A percentile compares a stretch with the other conserved stretches of the same genome.
Conservation (phyloP, 2,797 vertebrate species). For the Knipowitschia caucasica region DNA sequence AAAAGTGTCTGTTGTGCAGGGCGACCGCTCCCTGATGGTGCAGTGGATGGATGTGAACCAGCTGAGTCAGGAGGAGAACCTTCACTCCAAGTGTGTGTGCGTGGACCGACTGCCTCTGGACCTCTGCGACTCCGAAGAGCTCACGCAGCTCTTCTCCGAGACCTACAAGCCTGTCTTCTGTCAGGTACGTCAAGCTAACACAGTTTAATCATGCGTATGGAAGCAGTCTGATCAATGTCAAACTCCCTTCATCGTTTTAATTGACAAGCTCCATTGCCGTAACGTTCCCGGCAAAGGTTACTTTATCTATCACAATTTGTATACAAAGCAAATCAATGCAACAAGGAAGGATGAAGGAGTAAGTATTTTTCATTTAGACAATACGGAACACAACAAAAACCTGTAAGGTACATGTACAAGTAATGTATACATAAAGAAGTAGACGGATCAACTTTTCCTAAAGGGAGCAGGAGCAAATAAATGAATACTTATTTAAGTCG, state of each 20-base stretch:
- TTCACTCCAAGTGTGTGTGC: slow-evolving; percentile 96
- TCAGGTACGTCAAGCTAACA: slow-evolving; percentile 78
- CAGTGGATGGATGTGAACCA: slow-evolving; percentile 98
- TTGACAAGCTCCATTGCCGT: background rate
- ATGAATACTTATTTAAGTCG: too few species aligned
- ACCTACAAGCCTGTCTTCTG: slow-evolving; percentile 92
- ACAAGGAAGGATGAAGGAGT: too few species aligned
- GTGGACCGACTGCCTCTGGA: slow-evolving; percentile 87
- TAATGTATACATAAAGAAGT: too few species aligned
- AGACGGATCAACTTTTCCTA: too few species aligned
- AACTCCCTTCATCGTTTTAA: background rate
- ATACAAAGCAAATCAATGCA: too few species aligned
- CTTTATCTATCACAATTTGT: too few species aligned
- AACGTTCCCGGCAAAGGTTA: too few species aligned
- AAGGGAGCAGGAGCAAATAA: too few species aligned
- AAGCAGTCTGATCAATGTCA: background rate
- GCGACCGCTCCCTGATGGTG: slow-evolving; percentile 84
- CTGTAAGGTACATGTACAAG: too few species aligned
- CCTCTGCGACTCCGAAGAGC: slow-evolving; percentile 83
- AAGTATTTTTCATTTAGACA: too few species aligned
- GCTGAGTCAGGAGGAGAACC: slow-evolving; percentile 84
- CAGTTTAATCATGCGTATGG: background rate
- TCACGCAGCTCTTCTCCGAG: slow-evolving; percentile 84
- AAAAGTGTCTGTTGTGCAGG: slow-evolving; percentile 54
- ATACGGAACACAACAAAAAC: too few species aligned